phyloP scores from a whole-genome alignment of 2,888 invertebrate species.

The Coenonympha glycerion region DNA sequence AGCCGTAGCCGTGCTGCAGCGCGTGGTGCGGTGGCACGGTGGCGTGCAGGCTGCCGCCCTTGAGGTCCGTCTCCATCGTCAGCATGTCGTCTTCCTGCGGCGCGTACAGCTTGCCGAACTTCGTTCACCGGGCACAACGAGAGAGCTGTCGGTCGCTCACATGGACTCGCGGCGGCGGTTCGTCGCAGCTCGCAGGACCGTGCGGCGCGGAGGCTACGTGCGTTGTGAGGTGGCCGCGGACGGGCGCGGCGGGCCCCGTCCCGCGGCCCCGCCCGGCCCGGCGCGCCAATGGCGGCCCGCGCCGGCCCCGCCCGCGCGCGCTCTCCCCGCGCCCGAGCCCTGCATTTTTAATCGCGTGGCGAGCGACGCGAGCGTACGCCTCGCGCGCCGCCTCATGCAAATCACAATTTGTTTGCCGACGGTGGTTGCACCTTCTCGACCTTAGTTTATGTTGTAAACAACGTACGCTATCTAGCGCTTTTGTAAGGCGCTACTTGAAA shows the following conservation, averaged over 20 bases:
- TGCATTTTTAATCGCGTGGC: slow-evolving; percentile 74
- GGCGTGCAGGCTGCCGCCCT: slow-evolving; percentile 90
- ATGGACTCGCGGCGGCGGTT: slow-evolving; percentile 70
- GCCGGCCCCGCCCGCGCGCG: slow-evolving; percentile 57
- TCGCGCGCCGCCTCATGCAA: slow-evolving; percentile 60
- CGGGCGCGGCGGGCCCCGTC: slow-evolving; percentile 45
- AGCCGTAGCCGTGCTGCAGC: slow-evolving; percentile 83
- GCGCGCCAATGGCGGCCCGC: slow-evolving; percentile 41
- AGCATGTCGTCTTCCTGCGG: slow-evolving; percentile 90
- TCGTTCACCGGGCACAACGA: slow-evolving; percentile 70
- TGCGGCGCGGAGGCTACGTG: slow-evolving; percentile 68
- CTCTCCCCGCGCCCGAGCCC: slow-evolving; percentile 62
- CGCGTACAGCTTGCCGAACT: slow-evolving; percentile 87
- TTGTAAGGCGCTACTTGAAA: slow-evolving; percentile 26
- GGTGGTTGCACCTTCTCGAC: slow-evolving; percentile 58
- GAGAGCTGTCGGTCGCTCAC: slow-evolving; percentile 70
- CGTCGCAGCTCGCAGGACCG: slow-evolving; percentile 62
- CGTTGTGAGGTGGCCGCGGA: slow-evolving; percentile 64
- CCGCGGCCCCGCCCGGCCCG: no score
- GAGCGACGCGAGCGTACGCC: slow-evolving; percentile 62
- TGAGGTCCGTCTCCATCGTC: slow-evolving; percentile 94
- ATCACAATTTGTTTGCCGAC: slow-evolving; percentile 73
- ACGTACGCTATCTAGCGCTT: slow-evolving; percentile 33
- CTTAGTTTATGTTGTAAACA: slow-evolving; percentile 57
- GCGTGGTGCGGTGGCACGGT: slow-evolving; percentile 90